Conservation (phyloP, 2,113 vertebrate species). For the Recurvirostra avosetta region DNA sequence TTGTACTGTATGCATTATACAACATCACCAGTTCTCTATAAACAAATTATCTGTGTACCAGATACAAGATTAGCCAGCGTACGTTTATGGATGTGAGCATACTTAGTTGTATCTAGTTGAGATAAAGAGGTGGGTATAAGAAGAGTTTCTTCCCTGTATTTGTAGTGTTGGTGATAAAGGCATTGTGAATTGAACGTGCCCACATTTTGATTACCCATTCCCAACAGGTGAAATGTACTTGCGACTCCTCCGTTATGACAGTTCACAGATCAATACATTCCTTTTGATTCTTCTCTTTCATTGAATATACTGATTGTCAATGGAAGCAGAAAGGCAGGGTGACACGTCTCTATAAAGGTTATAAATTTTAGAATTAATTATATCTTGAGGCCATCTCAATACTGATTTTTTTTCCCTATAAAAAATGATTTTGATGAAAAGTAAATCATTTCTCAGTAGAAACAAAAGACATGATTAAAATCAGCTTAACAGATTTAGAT, state of each 20-base stretch:
- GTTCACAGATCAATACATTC: background rate
- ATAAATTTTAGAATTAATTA: background rate
- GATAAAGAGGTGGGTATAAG: background rate
- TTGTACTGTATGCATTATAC: background rate
- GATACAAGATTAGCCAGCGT: background rate
- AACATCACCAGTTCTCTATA: background rate
- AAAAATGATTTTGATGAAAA: background rate
- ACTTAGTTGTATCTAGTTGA: background rate
- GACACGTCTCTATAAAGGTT: background rate
- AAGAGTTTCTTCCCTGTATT: background rate
- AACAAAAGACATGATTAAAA: background rate
- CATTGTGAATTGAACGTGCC: background rate
- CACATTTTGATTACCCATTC: background rate
- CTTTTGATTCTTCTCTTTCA: background rate
- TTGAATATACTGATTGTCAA: background rate
- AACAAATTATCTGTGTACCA: background rate
- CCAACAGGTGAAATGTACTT: background rate
- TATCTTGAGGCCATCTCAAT: background rate
- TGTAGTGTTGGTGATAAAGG: background rate
- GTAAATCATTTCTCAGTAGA: background rate
- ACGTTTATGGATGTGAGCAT: background rate
- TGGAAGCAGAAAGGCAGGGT: background rate
- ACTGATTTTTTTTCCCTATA: background rate
- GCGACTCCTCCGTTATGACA: background rate
- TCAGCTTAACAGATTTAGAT: background rate